Base-by-base conservation (phyloP, 1,140 invertebrate genomes). In the Ptiloglossa arizonensis region DNA sequence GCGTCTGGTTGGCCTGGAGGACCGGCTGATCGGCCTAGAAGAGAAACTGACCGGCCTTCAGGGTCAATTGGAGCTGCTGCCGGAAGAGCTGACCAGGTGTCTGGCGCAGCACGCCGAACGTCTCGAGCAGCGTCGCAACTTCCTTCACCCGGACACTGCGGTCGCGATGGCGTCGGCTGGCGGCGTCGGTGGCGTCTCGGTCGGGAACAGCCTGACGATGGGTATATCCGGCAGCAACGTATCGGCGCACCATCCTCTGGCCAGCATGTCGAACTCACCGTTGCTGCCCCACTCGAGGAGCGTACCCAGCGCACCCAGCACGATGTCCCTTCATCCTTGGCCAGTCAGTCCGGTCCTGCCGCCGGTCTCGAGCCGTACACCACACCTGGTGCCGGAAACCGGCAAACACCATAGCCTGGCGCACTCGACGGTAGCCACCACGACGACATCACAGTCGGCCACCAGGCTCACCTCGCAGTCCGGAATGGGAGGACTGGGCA, bases 121-220 rank as follows among this genome's bases (percentile, higher is more conserved):
- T 63, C 94, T 95, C 81, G 96, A 97, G 86, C 96, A 97, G 87
- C 93, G 96, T 69, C 94, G 96, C 66, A 96, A 97, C 89, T 97
- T 97, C 93, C 94, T 97, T 62, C 97, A 97, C 91, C 97, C 96
- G 48, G 96, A 97, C 86, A 95, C 96, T 41, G 96, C 96, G 46
- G 95, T 95, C n/a, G 89, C 93, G 79, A 68, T 93, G 85, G 86
- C 93, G 82, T 89, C 92, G 79, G 85, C 90, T 88, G 57, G 88
- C 85, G 70, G 92, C 86, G 85, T 90, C 86, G 69, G 89, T 72
- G 69, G 89, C 89, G 77, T 87, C 88, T 60, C 85, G 84, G 72
- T 88, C 84, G 89, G 89, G 76, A 87, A 89, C 81, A 88, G 87
- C 82, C 82, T 89, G 38, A 79, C 83, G 71, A 87, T 89, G 50